Evolutionary conservation across 2,888 invertebrate species (phyloP), one percentile per base, ranked within the genome.

Genomic region (Tridacna gigas): DNA sequence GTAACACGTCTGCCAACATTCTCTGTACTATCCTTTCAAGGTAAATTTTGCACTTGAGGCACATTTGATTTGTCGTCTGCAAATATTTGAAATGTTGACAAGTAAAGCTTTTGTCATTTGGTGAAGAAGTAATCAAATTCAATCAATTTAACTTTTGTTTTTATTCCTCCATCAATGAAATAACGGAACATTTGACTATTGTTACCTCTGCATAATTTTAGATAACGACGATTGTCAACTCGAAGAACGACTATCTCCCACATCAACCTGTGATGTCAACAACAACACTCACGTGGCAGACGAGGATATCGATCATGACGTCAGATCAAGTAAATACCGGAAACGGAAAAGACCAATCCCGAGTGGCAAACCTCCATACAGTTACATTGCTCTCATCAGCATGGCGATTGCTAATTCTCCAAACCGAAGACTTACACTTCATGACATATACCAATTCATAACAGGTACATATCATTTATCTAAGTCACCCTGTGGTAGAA

Each of bases 301-400:
- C 11, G n/a, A 56, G 15, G 37, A 51, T 18, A 18, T 9, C 25
- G 74, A 25, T n/a, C 28, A 71, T 25, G 76, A 61, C 45, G 76
- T 45, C 47, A 67, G 37, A n/a, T 4, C 79, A 15, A 65, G 15
- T 22, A 83, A 79, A 48, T 83, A 88, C 37, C 82, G 91, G 61
- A 89, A 89, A 76, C 84, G 93, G 37, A 93, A 92, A 74, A 83
- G 91, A 56, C 92, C 92, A 1, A 88, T 92, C 74, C 91, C 92
- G 7, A 87, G 88, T 60, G 92, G 92, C 56, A 93, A 93, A 80
- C 93, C 93, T 0, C 92, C 93, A n/a, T 93, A 93, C 89, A 91
- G 92, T 74, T 93, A 92, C 82, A 93, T 93, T 63, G 92, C 93
- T 9, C 88, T 93, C 37, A 92, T 93, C 74, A 90, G 91, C 71